Percentiles rank a stretch among this genome's conserved stretches.
Evolutionary conservation across 1,140 invertebrate species (phyloP).

Genomic region (Caligus rogercresseyi): DNA sequence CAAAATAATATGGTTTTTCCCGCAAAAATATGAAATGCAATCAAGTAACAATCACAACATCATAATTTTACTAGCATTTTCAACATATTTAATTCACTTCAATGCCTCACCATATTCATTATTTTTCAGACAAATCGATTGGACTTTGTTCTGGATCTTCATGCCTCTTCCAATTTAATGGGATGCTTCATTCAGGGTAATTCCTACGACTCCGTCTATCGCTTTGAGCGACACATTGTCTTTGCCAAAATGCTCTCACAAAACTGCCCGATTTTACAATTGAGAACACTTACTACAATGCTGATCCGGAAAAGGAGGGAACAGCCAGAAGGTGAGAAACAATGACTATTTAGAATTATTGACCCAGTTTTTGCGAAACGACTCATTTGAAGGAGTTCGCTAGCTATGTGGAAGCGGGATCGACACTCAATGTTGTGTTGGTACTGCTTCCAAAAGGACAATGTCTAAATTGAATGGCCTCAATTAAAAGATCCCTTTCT

Average conservation of each 20-base stretch:
- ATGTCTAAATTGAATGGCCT: background rate
- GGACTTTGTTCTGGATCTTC: slow-evolving; percentile 84
- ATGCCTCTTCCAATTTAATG: slow-evolving; percentile 74
- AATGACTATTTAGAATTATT: background rate
- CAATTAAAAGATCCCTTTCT: background rate
- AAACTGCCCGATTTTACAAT: slow-evolving; percentile 64
- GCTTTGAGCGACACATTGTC: slow-evolving; percentile 63
- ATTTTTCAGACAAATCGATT: slow-evolving; percentile 35
- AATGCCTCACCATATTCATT: too few species aligned
- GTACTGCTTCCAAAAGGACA: background rate
- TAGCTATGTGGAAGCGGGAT: too few species aligned
- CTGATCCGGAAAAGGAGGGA: slow-evolving; percentile 63
- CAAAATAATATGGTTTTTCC: too few species aligned
- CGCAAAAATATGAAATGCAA: too few species aligned
- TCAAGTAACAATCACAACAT: too few species aligned
- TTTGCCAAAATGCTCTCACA: slow-evolving; percentile 72
- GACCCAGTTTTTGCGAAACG: background rate
- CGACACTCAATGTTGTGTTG: too few species aligned
- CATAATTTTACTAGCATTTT: too few species aligned
- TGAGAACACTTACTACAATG: slow-evolving; percentile 70
- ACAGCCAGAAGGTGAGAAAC: slow-evolving; percentile 56
- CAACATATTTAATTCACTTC: too few species aligned
- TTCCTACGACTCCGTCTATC: slow-evolving; percentile 77
- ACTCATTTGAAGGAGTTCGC: background rate
- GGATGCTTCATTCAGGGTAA: slow-evolving; percentile 92